Base-by-base conservation (phyloP, 2,888 invertebrate species). In the Lampropteryx suffumata region DNA sequence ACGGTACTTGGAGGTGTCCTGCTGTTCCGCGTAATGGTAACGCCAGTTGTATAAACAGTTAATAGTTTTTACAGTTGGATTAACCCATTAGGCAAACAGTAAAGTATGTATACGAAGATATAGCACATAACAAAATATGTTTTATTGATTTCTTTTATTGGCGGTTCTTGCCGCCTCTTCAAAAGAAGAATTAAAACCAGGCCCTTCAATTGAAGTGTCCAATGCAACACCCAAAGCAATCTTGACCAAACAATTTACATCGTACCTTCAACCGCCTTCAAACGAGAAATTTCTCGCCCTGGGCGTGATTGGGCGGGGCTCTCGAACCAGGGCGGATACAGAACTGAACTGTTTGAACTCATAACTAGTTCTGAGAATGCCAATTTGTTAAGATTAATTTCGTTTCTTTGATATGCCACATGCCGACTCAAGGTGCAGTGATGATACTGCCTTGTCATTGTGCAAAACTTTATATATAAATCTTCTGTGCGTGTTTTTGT, bases 231-330 rank as follows among this genome's bases (percentile, higher is more conserved):
- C 68, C 61, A 74, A 39, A 46, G 26, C 24, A 13, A 74, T 76
- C 69, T 79, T 78, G 71, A 67, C 79, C 76, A 74, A 80, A 79
- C 79, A 76, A 79, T 79, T 81, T 79, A 76, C 69, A 71, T 73
- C 70, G 65, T 57, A 42, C 62, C 47, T 57, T 64, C n/a, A 34
- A 34, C 67, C 65, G 64, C 66, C 61, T 59, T 57, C 50, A 42
- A 55, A 42, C 45, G 44, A 39, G 58, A 44, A 51, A 53, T 59
- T 49, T 57, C 47, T 58, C 65, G 61, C 71, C 46, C 60, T 64
- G 73, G 84, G 85, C 84, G 84, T 82, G 79, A 74, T 76, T 62
- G 73, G 88, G 87, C 84, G 88, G 81, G 67, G 80, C 75, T 28
- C 59, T 24, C 24, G 7, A 48, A 50, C 71, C 65, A 73, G 76